Evolutionary conservation across 1,140 invertebrate species (phyloP).

Genomic region (Aphidius ervi): DNA sequence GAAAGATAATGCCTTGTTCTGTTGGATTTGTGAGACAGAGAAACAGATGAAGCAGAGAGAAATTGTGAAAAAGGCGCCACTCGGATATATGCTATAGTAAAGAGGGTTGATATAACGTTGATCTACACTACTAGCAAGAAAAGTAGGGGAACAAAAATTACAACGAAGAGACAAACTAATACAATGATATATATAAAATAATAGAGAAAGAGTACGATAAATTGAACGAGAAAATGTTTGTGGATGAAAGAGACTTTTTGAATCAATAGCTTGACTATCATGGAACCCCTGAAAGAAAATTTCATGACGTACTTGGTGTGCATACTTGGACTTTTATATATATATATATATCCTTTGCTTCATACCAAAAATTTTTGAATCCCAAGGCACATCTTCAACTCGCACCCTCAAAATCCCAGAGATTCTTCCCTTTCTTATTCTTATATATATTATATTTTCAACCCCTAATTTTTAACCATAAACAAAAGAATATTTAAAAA

Average conservation of each 20-base stretch:
- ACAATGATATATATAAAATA: neutral
- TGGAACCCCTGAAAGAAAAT: constrained; percentile 10
- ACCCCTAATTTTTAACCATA: too few relatives aligned
- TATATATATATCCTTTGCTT: too few relatives aligned
- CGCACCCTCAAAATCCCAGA: too few relatives aligned
- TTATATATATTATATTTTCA: too few relatives aligned
- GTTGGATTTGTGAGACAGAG: neutral
- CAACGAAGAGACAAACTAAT: neutral
- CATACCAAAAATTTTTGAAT: too few relatives aligned
- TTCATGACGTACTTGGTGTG: constrained; percentile 8
- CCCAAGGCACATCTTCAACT: too few relatives aligned
- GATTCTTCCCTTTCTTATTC: too few relatives aligned
- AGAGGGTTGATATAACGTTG: neutral
- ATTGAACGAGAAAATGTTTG: constrained; percentile 10
- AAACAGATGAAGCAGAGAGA: neutral
- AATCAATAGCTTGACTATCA: constrained; percentile 10
- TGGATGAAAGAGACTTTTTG: neutral
- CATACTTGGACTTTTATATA: neutral
- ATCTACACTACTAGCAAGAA: too few relatives aligned
- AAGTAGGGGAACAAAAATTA: neutral
- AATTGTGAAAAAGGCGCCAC: neutral
- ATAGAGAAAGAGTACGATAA: constrained; percentile 7
- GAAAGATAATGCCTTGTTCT: too few relatives aligned
- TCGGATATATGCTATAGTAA: neutral
- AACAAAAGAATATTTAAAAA: too few relatives aligned